Evolutionary conservation across 1,140 invertebrate genomes (phyloP).

Genomic region (Phenacoccus solenopsis): DNA sequence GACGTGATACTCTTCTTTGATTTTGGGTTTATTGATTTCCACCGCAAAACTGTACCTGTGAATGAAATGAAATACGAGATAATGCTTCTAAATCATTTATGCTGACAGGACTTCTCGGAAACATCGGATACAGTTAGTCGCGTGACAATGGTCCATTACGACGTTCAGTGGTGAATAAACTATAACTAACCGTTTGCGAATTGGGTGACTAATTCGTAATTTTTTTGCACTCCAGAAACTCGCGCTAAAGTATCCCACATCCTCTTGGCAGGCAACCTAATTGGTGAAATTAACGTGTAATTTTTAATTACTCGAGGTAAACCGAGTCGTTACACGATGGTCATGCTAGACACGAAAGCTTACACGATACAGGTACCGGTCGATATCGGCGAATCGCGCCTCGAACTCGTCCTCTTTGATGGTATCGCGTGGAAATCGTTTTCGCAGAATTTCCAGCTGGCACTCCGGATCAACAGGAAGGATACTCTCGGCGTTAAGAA

Average conservation of each 20-base stretch:
- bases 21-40: background rate
- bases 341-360: background rate
- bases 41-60: background rate
- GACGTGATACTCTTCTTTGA: background rate
- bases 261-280: background rate
- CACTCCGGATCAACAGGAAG: background rate
- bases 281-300: background rate
- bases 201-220: background rate
- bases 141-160: too few species aligned
- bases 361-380: background rate
- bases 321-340: background rate
- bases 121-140: too few species aligned
- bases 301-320: background rate
- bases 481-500: background rate
- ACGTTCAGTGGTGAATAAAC: too few species aligned
- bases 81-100: too few species aligned
- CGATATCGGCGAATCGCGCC: background rate
- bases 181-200: background rate
- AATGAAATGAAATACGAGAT: background rate
- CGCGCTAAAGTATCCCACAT: background rate
- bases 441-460: background rate
- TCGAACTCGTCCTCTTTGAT: too few species aligned
- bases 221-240: conserved; percentile 1
- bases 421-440: background rate
- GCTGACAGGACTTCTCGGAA: too few species aligned